Conservation (phyloP, 2,113 vertebrate genomes). For the Thalassoma bifasciatum region DNA sequence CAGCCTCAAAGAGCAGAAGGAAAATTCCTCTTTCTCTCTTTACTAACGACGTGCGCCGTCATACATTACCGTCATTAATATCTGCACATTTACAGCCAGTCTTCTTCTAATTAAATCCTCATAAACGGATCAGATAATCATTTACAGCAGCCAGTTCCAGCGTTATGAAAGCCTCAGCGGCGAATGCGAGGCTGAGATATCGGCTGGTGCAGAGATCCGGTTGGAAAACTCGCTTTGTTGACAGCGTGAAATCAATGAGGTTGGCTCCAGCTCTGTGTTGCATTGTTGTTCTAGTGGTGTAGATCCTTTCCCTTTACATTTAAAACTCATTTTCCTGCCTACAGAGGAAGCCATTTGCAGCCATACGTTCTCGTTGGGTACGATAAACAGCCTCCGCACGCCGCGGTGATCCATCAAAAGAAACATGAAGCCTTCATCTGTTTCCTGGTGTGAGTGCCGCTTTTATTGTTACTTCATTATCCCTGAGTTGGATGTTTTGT, state of each 20-base stretch:
- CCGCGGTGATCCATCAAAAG: conserved; percentile 16
- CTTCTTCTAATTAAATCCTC: neutral
- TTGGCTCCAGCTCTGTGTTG: neutral
- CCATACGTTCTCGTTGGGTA: neutral
- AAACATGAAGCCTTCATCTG: conserved; percentile 14
- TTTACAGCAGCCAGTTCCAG: neutral
- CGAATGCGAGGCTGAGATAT: neutral
- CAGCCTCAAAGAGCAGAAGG: neutral
- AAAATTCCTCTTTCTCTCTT: no score
- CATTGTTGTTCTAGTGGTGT: neutral
- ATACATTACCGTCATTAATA: neutral
- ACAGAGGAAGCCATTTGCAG: conserved; percentile 6
- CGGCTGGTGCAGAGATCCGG: neutral
- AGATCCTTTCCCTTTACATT: neutral
- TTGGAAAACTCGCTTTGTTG: neutral
- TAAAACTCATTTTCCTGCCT: neutral
- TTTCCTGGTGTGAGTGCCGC: neutral
- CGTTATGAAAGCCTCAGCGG: neutral
- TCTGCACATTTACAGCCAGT: neutral
- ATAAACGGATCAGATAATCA: neutral
- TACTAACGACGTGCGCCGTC: neutral
- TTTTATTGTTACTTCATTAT: conserved; percentile 41
- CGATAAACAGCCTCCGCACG: conserved; percentile 17
- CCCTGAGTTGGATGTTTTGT: neutral
- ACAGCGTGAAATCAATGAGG: neutral